Evolutionary conservation across 2,888 invertebrate genomes (phyloP).

Genomic region (Hololepta plana): DNA sequence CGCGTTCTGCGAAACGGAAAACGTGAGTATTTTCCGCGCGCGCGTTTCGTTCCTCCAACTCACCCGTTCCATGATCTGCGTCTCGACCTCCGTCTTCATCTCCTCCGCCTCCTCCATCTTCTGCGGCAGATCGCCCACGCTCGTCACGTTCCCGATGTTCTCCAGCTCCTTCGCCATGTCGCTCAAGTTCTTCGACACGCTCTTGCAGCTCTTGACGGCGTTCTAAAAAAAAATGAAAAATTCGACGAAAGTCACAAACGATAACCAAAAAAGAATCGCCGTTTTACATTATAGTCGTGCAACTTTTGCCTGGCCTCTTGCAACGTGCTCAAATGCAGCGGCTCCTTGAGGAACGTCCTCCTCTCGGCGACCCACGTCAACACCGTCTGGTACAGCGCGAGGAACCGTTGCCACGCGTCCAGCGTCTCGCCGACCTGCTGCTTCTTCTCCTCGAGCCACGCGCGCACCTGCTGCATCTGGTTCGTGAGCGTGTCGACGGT

Average conservation of each 20-base stretch:
- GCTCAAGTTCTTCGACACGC: constrained; percentile 68
- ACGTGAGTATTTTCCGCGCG: not conserved
- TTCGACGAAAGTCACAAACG: constrained; percentile 2
- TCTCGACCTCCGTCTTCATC: constrained; percentile 69
- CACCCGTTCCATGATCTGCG: constrained; percentile 70
- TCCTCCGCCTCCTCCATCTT: constrained; percentile 77
- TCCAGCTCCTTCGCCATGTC: constrained; percentile 87
- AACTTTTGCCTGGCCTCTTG: constrained; percentile 69
- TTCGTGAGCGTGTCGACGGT: constrained; percentile 61
- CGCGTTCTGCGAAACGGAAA: constrained; percentile 41
- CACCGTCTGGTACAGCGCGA: constrained; percentile 63
- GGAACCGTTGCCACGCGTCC: constrained; percentile 77
- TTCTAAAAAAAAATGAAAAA: constrained; percentile 32
- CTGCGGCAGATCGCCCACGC: constrained; percentile 67
- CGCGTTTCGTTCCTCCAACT: constrained; percentile 22
- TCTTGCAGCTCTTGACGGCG: constrained; percentile 77
- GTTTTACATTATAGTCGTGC: constrained; percentile 65
- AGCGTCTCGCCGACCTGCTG: constrained; percentile 71
- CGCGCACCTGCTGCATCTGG: constrained; percentile 58
- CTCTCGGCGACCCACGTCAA: constrained; percentile 73
- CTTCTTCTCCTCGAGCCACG: constrained; percentile 67
- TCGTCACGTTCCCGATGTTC: constrained; percentile 64
- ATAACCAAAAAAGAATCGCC: not conserved
- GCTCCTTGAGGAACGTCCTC: constrained; percentile 58
- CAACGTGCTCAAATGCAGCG: constrained; percentile 58